Base-by-base conservation (phyloP, 2,113 vertebrate genomes). In the Choloepus hoffmanni region DNA sequence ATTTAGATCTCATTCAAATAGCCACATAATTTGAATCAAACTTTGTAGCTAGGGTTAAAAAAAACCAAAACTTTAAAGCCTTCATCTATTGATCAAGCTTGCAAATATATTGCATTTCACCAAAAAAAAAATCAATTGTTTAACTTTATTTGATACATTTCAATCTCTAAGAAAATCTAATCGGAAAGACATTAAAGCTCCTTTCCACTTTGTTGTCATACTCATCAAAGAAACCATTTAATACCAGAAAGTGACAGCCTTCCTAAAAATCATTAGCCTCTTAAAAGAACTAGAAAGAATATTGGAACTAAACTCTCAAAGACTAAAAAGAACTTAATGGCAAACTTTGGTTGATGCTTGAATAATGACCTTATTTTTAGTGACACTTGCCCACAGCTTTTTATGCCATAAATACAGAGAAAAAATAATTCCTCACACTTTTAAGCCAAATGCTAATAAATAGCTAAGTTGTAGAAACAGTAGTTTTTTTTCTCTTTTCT, bases 21-120 rank as follows among this genome's bases (percentile, higher is more conserved):
- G 40, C 70, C 62, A 67, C 62, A 33, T 76, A 55, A 94, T 94
- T 87, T 58, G 68, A 96, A 89, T 81, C 68, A 65, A 94, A 88
- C 53, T 92, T 90, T 76, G 19, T 81, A 95, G 53, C 76, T 77
- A 53, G 50, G 76, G 40, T 53, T 79, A 55, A 73, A 43, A 63
- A 87, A 87, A 84, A 65, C 48, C 76, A 45, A 65, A 74, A 67
- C 5, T 55, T 65, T 63, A 33, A 74, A 53, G 24, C 9, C 33
- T 60, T 81, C 33, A 36, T 82, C 4, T 68, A 67, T 58, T 92
- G 43, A 68, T 65, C 58, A 81, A 50, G 92, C 19, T 90, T 93
- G 67, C 14, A 90, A 92, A 81, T 65, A n/a, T 19, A 77, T 81
- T 53, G 77, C 36, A 72, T 78, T 95, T 62, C 87, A 72, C 81